A percentile compares a stretch with the other conserved stretches of the same genome.
These are phyloP conservation scores for Cheilosia pagana DNA, from an alignment of 2,888 invertebrate genomes.

Conservation along the genomic window DNA sequence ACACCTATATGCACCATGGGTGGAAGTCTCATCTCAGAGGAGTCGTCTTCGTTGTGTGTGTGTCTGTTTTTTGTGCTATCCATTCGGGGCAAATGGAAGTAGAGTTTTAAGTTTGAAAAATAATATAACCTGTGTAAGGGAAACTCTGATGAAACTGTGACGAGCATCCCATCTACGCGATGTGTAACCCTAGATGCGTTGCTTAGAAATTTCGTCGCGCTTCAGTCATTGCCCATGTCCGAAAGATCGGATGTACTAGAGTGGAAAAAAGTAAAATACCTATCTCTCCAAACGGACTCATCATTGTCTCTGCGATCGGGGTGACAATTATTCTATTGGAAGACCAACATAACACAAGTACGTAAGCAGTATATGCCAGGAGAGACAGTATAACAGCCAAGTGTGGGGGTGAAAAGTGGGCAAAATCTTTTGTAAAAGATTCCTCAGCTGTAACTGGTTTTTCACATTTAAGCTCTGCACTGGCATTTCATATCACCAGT, in stretches of 20 bases:
- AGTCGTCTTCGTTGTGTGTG: constrained; percentile 15
- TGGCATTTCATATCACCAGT: constrained; percentile 70
- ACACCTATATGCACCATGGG: constrained; percentile 24
- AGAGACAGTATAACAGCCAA: constrained; percentile 2
- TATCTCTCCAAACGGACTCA: constrained; percentile 71
- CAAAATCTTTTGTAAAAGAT: constrained; percentile 80
- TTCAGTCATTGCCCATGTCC: constrained; percentile 61
- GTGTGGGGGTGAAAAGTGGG: constrained; percentile 57
- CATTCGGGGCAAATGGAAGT: constrained; percentile 39
- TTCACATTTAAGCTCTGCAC: constrained; percentile 80
- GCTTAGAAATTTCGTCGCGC: constrained; percentile 69
- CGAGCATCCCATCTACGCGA: constrained; percentile 36
- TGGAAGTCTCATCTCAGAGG: constrained; percentile 3
- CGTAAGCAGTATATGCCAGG: not conserved
- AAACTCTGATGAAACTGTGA: constrained; percentile 50
- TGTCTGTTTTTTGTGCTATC: constrained; percentile 27
- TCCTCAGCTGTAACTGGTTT: constrained; percentile 83
- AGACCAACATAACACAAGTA: constrained; percentile 3
- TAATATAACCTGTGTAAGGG: constrained; percentile 61
- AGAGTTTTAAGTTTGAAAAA: constrained; percentile 62
- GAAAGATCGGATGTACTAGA: constrained; percentile 64
- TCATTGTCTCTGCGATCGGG: constrained; percentile 62
- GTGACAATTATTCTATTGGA: constrained; percentile 56
- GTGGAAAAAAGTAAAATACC: constrained; percentile 47
- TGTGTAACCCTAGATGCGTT: constrained; percentile 70